A percentile compares a stretch with the other conserved stretches of the same genome.
phyloP scores from a whole-genome alignment of 2,888 invertebrate genomes.

The Hemithea aestivaria region DNA sequence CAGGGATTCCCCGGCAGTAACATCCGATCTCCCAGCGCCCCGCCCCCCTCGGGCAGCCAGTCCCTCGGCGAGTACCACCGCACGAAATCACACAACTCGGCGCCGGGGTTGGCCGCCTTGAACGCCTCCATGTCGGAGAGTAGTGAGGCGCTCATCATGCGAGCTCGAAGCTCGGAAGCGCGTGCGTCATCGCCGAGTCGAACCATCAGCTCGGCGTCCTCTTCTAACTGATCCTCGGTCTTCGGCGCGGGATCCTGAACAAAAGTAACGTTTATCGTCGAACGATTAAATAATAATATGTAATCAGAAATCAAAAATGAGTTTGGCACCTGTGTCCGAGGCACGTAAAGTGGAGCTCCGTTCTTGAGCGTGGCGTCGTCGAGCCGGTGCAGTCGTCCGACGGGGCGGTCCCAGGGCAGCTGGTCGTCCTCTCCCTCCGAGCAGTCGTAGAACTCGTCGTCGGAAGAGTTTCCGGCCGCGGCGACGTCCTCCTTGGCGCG shows the following conservation, averaged over 20 bases:
- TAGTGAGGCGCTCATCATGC: conserved; percentile 96
- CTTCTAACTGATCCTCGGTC: conserved; percentile 97
- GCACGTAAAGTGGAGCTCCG: conserved; percentile 64
- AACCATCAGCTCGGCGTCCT: conserved; percentile 94
- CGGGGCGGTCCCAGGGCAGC: conserved; percentile 61
- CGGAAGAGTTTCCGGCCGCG: conserved; percentile 54
- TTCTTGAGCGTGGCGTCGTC: conserved; percentile 59
- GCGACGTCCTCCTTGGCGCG: conserved; percentile 72
- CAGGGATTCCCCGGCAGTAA: conserved; percentile 94
- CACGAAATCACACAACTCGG: conserved; percentile 95
- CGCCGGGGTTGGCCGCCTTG: conserved; percentile 98
- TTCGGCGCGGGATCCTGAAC: conserved; percentile 94
- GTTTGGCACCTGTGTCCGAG: conserved; percentile 59
- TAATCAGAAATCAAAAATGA: too few species aligned
- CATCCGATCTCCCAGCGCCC: conserved; percentile 91
- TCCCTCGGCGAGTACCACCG: conserved; percentile 99
- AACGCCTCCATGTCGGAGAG: conserved; percentile 99
- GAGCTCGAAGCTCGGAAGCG: conserved; percentile 90
- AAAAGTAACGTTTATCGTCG: conserved; percentile 1
- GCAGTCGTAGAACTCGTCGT: conserved; percentile 91
- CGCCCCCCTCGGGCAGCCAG: conserved; percentile 81
- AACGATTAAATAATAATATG: too few species aligned
- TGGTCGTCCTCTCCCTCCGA: conserved; percentile 76
- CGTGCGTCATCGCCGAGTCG: conserved; percentile 92
- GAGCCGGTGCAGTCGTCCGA: conserved; percentile 57